Conservation (phyloP, 2,113 vertebrate species). For the Gallinago paraguaiae region DNA sequence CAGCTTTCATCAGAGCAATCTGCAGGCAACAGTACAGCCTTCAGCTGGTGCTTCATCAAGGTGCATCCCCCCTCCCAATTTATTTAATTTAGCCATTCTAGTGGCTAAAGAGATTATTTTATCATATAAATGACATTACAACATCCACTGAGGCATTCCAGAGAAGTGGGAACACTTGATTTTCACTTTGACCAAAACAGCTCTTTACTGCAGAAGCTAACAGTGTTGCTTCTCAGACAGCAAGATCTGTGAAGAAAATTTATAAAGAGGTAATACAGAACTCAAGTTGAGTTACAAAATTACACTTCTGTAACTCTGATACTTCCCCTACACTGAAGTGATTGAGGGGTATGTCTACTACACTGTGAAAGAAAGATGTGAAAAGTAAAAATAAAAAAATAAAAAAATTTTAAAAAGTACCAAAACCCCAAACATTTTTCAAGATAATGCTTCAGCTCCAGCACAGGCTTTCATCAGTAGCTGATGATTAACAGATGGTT, state of each 20-base stretch:
- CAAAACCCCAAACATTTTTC: neutral
- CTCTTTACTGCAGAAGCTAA: neutral
- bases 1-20: neutral
- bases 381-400: neutral
- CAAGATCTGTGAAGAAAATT: neutral
- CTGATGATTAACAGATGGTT: neutral
- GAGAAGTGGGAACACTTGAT: neutral
- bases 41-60: neutral
- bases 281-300: neutral
- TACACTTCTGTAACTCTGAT: neutral
- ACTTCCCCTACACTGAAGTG: neutral
- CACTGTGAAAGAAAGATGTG: neutral
- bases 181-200: neutral
- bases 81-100: neutral
- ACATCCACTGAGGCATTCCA: neutral
- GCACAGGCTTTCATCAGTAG: neutral
- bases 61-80: neutral
- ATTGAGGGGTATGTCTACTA: neutral
- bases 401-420: too few relatives aligned
- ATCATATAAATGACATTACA: neutral
- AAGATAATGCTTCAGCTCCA: neutral
- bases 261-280: neutral
- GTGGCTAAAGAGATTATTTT: neutral
- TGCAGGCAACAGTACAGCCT: neutral
- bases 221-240: neutral